A percentile compares a stretch with the other conserved stretches of the same genome.
Evolutionary conservation across 2,797 vertebrate species (phyloP).

Genomic region (Fringilla coelebs): DNA sequence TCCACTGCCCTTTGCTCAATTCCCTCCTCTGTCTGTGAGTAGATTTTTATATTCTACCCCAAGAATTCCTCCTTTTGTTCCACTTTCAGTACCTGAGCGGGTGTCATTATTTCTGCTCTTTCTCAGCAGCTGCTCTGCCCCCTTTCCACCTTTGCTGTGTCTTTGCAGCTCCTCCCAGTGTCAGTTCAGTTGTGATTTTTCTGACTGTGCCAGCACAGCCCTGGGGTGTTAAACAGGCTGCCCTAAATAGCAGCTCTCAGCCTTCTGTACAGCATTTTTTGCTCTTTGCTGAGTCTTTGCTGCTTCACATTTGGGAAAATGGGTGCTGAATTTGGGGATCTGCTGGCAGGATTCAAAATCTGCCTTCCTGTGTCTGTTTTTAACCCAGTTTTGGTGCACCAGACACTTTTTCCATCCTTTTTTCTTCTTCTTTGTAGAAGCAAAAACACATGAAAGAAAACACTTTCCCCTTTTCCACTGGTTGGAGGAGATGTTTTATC

Average conservation of each 20-base stretch:
- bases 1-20: background rate
- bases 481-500: background rate
- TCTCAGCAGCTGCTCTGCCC: background rate
- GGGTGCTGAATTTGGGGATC: background rate
- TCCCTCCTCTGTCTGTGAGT: background rate
- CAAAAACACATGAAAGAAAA: background rate
- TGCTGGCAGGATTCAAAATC: background rate
- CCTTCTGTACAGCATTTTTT: background rate
- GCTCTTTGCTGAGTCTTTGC: background rate
- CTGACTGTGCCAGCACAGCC: background rate
- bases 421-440: background rate
- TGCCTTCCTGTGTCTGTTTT: background rate
- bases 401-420: background rate
- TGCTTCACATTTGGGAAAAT: background rate
- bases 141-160: background rate
- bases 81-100: background rate
- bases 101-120: background rate
- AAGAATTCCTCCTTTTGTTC: background rate
- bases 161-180: conserved; percentile 11
- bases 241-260: background rate
- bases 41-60: background rate
- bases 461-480: background rate
- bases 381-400: background rate
- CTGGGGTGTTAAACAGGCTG: background rate
- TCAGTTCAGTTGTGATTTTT: background rate